These are phyloP conservation scores for Caradrina clavipalpis DNA, from an alignment of 2,888 invertebrate species.

Conservation along the genomic window DNA sequence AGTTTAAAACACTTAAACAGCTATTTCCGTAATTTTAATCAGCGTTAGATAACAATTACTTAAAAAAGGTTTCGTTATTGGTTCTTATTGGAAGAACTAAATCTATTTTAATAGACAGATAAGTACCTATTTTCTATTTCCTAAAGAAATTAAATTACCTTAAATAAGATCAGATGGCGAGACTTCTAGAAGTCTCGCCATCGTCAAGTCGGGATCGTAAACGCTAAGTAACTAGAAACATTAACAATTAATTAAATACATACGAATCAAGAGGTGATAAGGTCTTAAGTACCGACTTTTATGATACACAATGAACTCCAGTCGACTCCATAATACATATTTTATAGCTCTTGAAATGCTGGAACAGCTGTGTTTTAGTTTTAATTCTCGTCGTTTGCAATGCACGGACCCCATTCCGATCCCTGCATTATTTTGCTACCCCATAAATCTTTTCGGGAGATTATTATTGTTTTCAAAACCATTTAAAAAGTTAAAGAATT, in stretches of 20 bases:
- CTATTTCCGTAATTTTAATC: neutral
- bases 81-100: no score
- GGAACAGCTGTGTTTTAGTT: constrained; percentile 48
- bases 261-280: constrained; percentile 5
- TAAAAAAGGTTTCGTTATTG: no score
- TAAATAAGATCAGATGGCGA: neutral
- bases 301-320: constrained; percentile 38
- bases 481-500: neutral
- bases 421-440: constrained; percentile 5
- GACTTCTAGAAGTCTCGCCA: neutral
- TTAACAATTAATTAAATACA: constrained; percentile 19
- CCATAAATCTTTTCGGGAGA: constrained; percentile 3
- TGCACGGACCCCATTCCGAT: constrained; percentile 5
- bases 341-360: constrained; percentile 17
- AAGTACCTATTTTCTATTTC: neutral
- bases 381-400: constrained; percentile 29
- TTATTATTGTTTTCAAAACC: constrained; percentile 8
- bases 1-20: neutral
- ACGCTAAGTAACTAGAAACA: constrained; percentile 3
- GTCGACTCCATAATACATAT: constrained; percentile 26
- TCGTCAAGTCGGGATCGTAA: neutral
- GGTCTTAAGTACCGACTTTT: constrained; percentile 24
- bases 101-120: neutral
- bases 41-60: no score
- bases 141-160: neutral